Evolutionary conservation across 2,888 invertebrate genomes (phyloP), one percentile per base, ranked within the genome.

Genomic region (Drosophila maculinotata): DNA sequence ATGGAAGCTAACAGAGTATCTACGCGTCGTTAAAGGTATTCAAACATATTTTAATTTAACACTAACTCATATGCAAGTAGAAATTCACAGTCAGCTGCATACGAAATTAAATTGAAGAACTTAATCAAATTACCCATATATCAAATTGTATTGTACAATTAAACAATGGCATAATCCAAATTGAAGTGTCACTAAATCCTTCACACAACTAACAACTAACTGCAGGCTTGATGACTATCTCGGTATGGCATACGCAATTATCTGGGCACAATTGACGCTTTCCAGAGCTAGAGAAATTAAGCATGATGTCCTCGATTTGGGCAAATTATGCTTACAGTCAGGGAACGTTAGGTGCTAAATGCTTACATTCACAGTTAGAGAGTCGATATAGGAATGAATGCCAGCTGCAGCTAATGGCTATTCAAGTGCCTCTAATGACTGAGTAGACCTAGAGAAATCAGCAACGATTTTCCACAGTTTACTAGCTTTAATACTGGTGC

Each of bases 271-370:
- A 38, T n/a, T 31, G 38, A 41, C 30, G 25, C 30, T 31, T 9
- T 28, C 39, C 38, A 1, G 3, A 30, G 60, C 26, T 54, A 17
- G 15, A 25, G 12, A 33, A 39, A 39, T 42, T 23, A 17, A 10
- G 30, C 15, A 25, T 23, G 42, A 41, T 9, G 23, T 57, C 15
- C 20, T 7, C 12, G 9, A 47, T 53, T 59, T 30, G 25, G 33
- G 45, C 58, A 79, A 79, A 74, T 83, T 77, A 83, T 74, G 70
- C 63, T 76, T 44, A 63, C 47, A n/a, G n/a, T n/a, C n/a, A 60
- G 79, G 57, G 60, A 57, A 62, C n/a, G 42, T 28, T 83, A 85
- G 86, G 86, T 85, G 86, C 70, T 65, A 80, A 85, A 47, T 79
- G 83, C 76, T 85, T 69, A 38, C 60, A 69, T 54, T 51, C 65